A percentile compares a stretch with the other conserved stretches of the same genome.
These are phyloP conservation scores for Rhaphigaster nebulosa DNA, from an alignment of 2,888 invertebrate species.

Conservation along the genomic window DNA sequence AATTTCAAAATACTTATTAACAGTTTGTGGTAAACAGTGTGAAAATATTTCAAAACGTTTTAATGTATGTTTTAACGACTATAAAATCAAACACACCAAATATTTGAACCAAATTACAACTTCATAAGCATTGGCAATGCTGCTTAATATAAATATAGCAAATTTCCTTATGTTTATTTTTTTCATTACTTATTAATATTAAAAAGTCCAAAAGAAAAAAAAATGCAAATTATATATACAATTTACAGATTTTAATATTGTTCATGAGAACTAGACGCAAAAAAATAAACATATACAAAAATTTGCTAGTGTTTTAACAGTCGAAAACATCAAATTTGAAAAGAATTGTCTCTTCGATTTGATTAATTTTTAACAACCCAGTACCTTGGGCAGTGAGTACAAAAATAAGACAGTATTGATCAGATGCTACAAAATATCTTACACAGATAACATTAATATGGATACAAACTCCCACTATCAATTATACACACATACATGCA, in stretches of 20 bases:
- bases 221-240: slow-evolving; percentile 46
- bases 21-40: background rate
- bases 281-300: slow-evolving; percentile 43
- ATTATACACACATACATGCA: slow-evolving; percentile 11
- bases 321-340: slow-evolving; percentile 36
- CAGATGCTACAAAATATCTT: slow-evolving; percentile 50
- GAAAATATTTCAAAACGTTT: slow-evolving; percentile 20
- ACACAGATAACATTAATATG: slow-evolving; percentile 36
- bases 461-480: slow-evolving; percentile 49
- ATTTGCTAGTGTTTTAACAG: slow-evolving; percentile 23
- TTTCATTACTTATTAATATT: background rate
- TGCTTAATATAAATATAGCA: slow-evolving; percentile 42
- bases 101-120: slow-evolving; percentile 21
- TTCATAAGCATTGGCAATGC: slow-evolving; percentile 48
- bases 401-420: slow-evolving; percentile 50
- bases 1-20: slow-evolving; percentile 7
- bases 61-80: background rate
- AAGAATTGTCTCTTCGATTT: slow-evolving; percentile 44
- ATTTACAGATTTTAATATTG: slow-evolving; percentile 29
- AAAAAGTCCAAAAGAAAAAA: background rate
- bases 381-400: slow-evolving; percentile 22
- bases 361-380: slow-evolving; percentile 45
- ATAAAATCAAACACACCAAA: slow-evolving; percentile 24
- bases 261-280: slow-evolving; percentile 4
- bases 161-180: slow-evolving; percentile 44